Base-by-base conservation (phyloP, 2,888 invertebrate species). In the Cephus pulcher region DNA sequence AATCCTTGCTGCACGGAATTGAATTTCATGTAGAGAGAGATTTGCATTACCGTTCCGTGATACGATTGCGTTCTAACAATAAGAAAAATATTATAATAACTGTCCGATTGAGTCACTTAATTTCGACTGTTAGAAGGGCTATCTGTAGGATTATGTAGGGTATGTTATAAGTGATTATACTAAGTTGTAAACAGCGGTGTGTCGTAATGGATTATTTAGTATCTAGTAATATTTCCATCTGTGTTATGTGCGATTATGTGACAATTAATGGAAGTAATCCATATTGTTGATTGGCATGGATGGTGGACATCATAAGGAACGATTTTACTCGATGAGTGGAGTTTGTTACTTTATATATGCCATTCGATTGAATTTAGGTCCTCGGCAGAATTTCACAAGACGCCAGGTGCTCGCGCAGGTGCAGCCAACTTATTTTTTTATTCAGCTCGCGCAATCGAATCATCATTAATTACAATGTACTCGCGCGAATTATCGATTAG, bases 401-500 rank as follows among this genome's bases (percentile, higher is more conserved):
- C 74, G 77, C 68, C 35, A 75, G 74, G 77, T 77, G 74, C 69
- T 9, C 23, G 6, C 32, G 74, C 77, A 77, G 77, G 77, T 77
- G 77, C 74, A 35, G 37, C 35, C 15, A 30, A 37, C 56, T 30
- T 34, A 35, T 76, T 37, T 68, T 35, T 77, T 35, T 34, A 77
- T 77, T 77, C 76, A 40, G 34, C 23, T 34, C 76, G 68, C 69
- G 35, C 40, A 40, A 33, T 33, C 32, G 68, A 77, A 77, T 77
- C 73, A 77, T 74, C 76, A 77, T 77, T 74, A 77, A 77, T 77
- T 77, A 77, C 76, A 77, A 77, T 77, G 76, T 77, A 77, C 76
- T 76, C 76, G 70, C 68, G 71, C 40, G 11, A 76, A 76, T 76
- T 76, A 37, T 76, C 71, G 70, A 76, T 76, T 23, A 35, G 71